phyloP scores from a whole-genome alignment of 1,140 invertebrate genomes.

The Drosophila tropicalis region DNA sequence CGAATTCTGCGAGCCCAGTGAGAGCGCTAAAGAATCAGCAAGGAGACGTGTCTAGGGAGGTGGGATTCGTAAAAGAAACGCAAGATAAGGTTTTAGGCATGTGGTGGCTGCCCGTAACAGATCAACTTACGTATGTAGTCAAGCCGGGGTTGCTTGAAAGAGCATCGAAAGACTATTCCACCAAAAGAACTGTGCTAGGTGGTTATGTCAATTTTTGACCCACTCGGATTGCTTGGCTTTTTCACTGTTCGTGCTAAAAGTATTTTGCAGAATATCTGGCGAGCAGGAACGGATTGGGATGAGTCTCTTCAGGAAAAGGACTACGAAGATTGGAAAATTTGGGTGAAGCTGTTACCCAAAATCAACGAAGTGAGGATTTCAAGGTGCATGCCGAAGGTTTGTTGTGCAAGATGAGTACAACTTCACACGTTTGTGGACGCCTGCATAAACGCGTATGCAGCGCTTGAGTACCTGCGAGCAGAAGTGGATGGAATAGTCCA shows the following conservation, averaged over 20 bases:
- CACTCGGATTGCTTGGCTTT: too few species aligned
- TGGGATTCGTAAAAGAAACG: background rate
- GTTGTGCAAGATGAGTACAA: too few species aligned
- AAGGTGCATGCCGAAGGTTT: background rate
- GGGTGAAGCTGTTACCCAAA: background rate
- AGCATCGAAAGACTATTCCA: too few species aligned
- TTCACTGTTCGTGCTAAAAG: background rate
- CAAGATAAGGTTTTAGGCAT: constrained; percentile 10
- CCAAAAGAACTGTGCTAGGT: too few species aligned
- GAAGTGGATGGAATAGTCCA: too few species aligned
- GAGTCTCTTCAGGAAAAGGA: background rate
- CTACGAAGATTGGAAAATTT: background rate
- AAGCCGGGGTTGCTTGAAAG: background rate
- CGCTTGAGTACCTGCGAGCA: too few species aligned
- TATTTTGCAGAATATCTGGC: constrained; percentile 16
- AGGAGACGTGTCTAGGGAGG: background rate
- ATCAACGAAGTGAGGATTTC: background rate
- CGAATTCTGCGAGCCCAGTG: background rate
- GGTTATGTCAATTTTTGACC: too few species aligned
- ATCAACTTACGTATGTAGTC: background rate
- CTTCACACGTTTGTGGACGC: too few species aligned
- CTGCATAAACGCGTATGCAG: too few species aligned
- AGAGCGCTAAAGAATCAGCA: constrained; percentile 1
- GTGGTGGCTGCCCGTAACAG: constrained; percentile 8
- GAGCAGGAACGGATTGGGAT: background rate